Evolutionary conservation across 2,797 vertebrate species (phyloP), one percentile per base, ranked within the genome.

Genomic region (Myripristis jacobus): DNA sequence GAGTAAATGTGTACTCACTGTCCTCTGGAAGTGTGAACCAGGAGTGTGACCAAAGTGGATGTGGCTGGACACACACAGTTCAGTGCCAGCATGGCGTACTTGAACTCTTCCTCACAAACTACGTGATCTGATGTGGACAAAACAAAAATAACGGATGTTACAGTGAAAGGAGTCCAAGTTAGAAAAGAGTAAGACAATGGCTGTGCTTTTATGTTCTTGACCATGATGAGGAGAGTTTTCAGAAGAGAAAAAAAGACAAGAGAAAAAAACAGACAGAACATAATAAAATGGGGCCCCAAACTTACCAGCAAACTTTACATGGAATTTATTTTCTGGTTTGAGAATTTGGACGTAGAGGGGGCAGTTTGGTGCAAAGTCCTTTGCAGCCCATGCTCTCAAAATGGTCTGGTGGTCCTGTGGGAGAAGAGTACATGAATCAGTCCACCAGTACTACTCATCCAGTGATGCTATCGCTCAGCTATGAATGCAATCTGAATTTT

Each of bases 321-420:
- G 98, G 80, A 99, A 99, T 92, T 99, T 99, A 81, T 99, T 99
- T 88, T 99, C 98, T 16, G 98, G 98, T 88, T 99, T 99, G 83
- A 99, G 91, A 83, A 99, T 99, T 57, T 99, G 98, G 44, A 99
- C 98, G 36, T 99, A 99, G 44, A 99, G 93, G 53, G 98, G 98
- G 64, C 98, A 98, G 67, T 98, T 99, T 58, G 98, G 98, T 77
- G 98, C 98, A 79, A 99, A 99, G 83, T 99, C 98, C 91, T 99
- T 99, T 8, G 98, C 97, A 68, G 98, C 98, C 98, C 98, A 99
- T 0, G 98, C 98, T 90, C 98, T 96, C 88, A 99, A 85, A 91
- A 99, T 99, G 31, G 98, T 99, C 91, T 99, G 98, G 86, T 99
- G 98, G 85, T 99, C 98, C 98, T 99, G 83, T 81, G 31, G 54